Conservation (phyloP, 2,113 vertebrate genomes). For the Pholis gunnellus region DNA sequence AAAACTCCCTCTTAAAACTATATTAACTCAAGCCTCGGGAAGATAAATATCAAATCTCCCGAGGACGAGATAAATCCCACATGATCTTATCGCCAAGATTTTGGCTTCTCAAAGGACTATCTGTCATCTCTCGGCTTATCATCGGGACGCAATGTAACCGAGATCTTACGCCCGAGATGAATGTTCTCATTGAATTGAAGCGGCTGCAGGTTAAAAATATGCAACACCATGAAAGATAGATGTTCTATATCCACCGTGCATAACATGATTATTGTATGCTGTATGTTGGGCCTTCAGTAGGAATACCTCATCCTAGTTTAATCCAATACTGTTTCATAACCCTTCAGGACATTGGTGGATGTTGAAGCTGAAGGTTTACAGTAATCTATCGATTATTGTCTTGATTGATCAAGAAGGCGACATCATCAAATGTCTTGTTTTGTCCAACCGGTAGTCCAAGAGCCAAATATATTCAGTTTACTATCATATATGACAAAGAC, state of each 20-base stretch:
- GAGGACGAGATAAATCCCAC: conserved; percentile 50
- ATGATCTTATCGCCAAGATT: conserved; percentile 49
- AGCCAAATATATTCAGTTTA: neutral
- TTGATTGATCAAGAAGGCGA: neutral
- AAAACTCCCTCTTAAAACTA: conserved; percentile 31
- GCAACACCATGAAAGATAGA: conserved; percentile 33
- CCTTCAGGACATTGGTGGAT: neutral
- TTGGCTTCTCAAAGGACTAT: conserved; percentile 34
- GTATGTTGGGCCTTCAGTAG: neutral
- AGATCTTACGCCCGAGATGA: conserved; percentile 22
- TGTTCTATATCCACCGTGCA: conserved; percentile 10
- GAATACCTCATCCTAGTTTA: neutral
- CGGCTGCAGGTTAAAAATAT: conserved; percentile 33
- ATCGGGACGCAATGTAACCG: conserved; percentile 25
- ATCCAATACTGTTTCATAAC: neutral
- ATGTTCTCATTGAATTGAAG: conserved; percentile 6
- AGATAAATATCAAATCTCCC: conserved; percentile 48
- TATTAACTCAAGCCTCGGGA: conserved; percentile 34
- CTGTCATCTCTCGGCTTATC: conserved; percentile 54
- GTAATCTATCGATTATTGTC: neutral
- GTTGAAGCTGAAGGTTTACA: neutral
- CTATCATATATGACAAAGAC: neutral
- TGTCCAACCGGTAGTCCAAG: neutral
- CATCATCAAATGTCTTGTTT: neutral
- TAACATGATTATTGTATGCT: conserved; percentile 6